phyloP scores from a whole-genome alignment of 2,888 invertebrate genomes.

The Pterobdella sp. region DNA sequence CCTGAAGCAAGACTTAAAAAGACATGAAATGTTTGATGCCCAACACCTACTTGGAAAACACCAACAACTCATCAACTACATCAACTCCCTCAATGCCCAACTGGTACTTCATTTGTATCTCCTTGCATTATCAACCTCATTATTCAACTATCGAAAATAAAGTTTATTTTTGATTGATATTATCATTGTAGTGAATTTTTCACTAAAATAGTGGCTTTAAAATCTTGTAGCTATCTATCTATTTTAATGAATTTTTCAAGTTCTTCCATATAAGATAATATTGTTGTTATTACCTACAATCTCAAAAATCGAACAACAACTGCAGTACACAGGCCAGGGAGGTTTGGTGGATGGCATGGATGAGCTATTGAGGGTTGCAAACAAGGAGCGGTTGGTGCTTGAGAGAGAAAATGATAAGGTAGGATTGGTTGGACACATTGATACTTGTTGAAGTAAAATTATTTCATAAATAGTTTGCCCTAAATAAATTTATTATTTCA shows the following conservation, averaged over 20 bases:
- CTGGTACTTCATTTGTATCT: too few relatives aligned
- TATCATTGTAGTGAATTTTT: too few relatives aligned
- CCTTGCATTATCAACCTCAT: too few relatives aligned
- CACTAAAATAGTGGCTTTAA: too few relatives aligned
- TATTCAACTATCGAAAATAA: too few relatives aligned
- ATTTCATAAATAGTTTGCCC: not conserved
- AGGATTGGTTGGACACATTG: not conserved
- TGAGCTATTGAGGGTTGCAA: conserved; percentile 50
- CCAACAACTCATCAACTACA: conserved; percentile 20
- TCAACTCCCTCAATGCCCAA: conserved; percentile 19
- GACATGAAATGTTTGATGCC: not conserved
- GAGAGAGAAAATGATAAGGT: conserved; percentile 43
- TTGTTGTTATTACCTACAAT: not conserved
- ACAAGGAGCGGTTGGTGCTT: conserved; percentile 52
- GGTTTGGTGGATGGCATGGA: conserved; percentile 48
- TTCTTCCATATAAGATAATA: too few relatives aligned
- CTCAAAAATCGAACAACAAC: not conserved
- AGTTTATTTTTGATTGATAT: too few relatives aligned
- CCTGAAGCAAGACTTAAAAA: not conserved
- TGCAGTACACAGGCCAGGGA: conserved; percentile 38
- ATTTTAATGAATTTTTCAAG: too few relatives aligned
- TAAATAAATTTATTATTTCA: not conserved
- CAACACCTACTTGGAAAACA: conserved; percentile 2
- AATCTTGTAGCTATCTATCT: too few relatives aligned
- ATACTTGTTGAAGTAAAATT: not conserved